Base-by-base conservation (phyloP, 2,113 vertebrate genomes). In the Synchiropus splendidus region DNA sequence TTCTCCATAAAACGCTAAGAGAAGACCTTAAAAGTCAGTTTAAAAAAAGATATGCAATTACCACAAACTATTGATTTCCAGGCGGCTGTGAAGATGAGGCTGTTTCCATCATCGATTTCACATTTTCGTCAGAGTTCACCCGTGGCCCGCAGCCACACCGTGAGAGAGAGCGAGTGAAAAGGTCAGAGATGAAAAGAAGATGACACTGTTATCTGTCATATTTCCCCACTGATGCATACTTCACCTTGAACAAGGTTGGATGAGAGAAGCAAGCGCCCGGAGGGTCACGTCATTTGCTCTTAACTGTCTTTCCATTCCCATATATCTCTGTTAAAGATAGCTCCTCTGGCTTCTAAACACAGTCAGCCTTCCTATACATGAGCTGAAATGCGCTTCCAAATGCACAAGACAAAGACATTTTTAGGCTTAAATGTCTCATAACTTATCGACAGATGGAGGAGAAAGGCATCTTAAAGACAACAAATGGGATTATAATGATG, bases 121-220 rank as follows among this genome's bases (percentile, higher is more conserved):
- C 43, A 59, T 70, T 51, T 61, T 54, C 41, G 58, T 63, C 37
- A 30, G 43, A 57, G 43, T 67, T 75, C 30, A 48, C 6, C n/a
- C 16, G 39, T 48, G 35, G 32, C 66, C 54, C 1, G 9, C 42
- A 62, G 68, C 65, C 0, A 16, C 15, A 6, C 32, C 43, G 40
- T 1, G 2, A 48, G 38, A 39, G 18, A 51, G n/a, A n/a, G n/a
- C 48, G 51, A 51, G 55, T 39, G 34, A 36, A 70, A 64, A 73
- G 67, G 60, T 72, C 49, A 58, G 36, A 63, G 17, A 52, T 45
- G 42, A 41, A 56, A 62, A 58, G 54, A 64, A 58, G 59, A 58
- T 15, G 10, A 53, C 41, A 50, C 42, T 55, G 71, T 73, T 67
- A 56, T 59, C 47, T 46, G 51, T 70, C 60, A 61, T 42, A 56